Evolutionary conservation across 1,140 invertebrate species (phyloP), one percentile per base, ranked within the genome.

Genomic region (Cydia fagiglandana): DNA sequence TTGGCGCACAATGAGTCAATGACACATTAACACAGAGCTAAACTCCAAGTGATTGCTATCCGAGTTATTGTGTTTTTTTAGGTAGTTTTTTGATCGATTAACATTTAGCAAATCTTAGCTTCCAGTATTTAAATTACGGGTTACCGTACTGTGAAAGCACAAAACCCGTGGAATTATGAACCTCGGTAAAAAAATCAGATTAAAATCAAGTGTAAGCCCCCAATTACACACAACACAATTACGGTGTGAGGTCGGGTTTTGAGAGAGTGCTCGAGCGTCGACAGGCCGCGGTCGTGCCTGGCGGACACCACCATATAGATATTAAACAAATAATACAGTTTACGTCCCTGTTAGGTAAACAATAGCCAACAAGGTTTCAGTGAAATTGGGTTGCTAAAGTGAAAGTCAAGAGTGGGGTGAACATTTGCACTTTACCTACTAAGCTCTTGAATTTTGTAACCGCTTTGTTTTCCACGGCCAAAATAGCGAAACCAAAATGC

Each of bases 271-370:
- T 7, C 15, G 1, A n/a, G 56, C 56, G n/a, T 0, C 17, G 17
- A 10, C 15, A 24, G 56, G 20, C 20, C 17, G 56, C 56, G 34
- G 34, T 38, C 38, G 38, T 38, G 66, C 66, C 66, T 38, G 17
- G 34, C 66, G 66, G 66, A 28, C 66, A 45, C 66, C 34, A 17
- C 64, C 24, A 15, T 70, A 38, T 70, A 38, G 56, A 61, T 24
- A 61, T 61, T 61, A 61, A 61, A 61, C 56, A 61, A 61, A 70
- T 70, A 70, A 70, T 70, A 70, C 34, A 17, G 34, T 70, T 70
- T 70, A 70, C 66, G 66, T 70, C 66, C 66, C 66, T 45, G 66
- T 70, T 70, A 70, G 66, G 66, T 70, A 70, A 70, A 70, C 66
- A 70, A 70, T 70, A 70, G 66, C 66, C 66, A 41, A 45, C 66